These are phyloP conservation scores for Aphodius sticticus DNA, from an alignment of 2,888 invertebrate genomes.

Conservation along the genomic window DNA sequence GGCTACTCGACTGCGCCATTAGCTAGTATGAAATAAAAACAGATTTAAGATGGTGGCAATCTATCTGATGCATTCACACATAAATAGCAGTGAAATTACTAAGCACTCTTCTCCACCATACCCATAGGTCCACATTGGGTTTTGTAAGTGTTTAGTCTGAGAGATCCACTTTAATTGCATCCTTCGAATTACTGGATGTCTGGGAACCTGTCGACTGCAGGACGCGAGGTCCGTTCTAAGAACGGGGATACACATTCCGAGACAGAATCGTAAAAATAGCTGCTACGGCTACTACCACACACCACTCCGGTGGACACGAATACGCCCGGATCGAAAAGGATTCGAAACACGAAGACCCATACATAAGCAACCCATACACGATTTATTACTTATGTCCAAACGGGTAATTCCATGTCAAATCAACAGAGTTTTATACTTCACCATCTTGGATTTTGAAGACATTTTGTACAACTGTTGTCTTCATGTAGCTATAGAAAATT, in stretches of 20 bases:
- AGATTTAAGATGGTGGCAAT: too few species aligned
- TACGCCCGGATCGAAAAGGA: too few species aligned
- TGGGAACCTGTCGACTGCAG: slow-evolving; percentile 23
- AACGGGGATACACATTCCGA: slow-evolving; percentile 29
- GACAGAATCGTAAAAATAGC: slow-evolving; percentile 40
- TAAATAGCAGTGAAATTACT: neutral
- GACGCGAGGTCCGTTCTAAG: slow-evolving; percentile 19
- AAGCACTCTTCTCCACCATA: neutral
- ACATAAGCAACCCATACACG: too few species aligned
- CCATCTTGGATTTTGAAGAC: too few species aligned
- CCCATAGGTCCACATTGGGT: neutral
- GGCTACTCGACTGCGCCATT: neutral
- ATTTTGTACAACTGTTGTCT: too few species aligned
- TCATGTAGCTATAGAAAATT: too few species aligned
- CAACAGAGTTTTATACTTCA: too few species aligned
- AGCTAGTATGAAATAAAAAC: neutral
- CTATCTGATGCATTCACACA: too few species aligned
- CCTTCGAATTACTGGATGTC: slow-evolving; percentile 18
- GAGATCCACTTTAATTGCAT: slow-evolving; percentile 22
- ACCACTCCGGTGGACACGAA: neutral
- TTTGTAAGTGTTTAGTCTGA: slow-evolving; percentile 9
- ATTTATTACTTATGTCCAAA: too few species aligned
- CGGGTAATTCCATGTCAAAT: too few species aligned
- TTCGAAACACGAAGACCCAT: too few species aligned
- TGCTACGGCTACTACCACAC: slow-evolving; percentile 18